Evolutionary conservation across 2,113 vertebrate species (phyloP), one percentile per base, ranked within the genome.

Genomic region (Asarcornis scutulata): DNA sequence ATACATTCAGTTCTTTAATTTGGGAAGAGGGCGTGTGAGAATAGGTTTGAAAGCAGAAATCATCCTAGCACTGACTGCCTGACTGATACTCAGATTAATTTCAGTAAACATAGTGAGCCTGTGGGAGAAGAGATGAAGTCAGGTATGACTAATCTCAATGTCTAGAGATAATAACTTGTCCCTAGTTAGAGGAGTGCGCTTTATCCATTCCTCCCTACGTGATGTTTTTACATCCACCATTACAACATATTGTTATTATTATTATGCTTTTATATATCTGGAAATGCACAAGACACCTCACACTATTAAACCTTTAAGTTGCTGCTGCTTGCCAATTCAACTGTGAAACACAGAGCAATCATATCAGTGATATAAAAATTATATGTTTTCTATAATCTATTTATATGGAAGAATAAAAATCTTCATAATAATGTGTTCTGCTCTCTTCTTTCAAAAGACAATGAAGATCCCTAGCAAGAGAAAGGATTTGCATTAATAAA

Each of bases 331-430:
- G 63, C 59, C 56, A 48, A 72, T 44, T 93, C 79, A 88, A 13
- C 77, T 91, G 84, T 93, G 83, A 91, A 90, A 91, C 56, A 55
- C 34, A 91, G 56, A 85, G 58, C 59, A 96, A 83, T 88, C 76
- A 44, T 62, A 79, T 64, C 60, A 74, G 38, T 66, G 23, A 83
- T 53, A 78, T 66, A 88, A 91, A 63, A 88, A 85, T 55, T 62
- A 83, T 74, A 55, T 44, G 9, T 50, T 88, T 92, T 71, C 71
- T 78, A 31, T 74, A 56, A 78, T 53, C 23, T 74, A 36, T 78
- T 85, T 88, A 79, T 79, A 79, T 42, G 29, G 46, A 83, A 64
- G 40, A 74, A 86, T 64, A 94, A 66, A 82, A 83, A 60, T 68
- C 36, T 64, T 85, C 17, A 36, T 64, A 42, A 38, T 83, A 62